A percentile compares a stretch with the other conserved stretches of the same genome.
Evolutionary conservation across 2,888 invertebrate species (phyloP).

Genomic region (Invenusta paracnida): DNA sequence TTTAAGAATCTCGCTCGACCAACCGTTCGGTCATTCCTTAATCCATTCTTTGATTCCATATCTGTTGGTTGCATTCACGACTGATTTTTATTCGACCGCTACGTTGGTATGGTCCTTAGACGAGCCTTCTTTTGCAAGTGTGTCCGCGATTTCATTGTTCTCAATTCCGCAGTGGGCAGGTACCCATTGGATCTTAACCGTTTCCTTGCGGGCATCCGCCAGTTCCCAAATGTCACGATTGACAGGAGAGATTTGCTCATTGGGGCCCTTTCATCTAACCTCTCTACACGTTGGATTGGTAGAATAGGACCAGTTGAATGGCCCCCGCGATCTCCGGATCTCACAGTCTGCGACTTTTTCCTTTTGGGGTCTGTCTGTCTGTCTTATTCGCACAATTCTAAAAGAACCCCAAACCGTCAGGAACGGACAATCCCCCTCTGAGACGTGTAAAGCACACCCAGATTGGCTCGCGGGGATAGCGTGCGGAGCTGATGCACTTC

Average conservation of each 20-base stretch:
- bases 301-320: background rate
- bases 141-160: background rate
- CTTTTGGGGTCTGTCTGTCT: background rate
- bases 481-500: no score
- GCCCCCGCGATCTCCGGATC: background rate
- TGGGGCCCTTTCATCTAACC: no score
- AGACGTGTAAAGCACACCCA: no score
- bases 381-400: no score
- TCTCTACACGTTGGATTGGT: background rate
- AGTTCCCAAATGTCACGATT: background rate
- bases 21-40: background rate
- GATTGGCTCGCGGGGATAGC: no score
- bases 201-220: no score
- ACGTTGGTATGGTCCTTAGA: background rate
- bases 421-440: no score
- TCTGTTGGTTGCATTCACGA: background rate
- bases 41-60: background rate
- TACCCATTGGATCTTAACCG: background rate
- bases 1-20: background rate
- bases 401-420: no score
- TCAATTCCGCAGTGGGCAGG: background rate
- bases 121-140: background rate
- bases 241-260: background rate
- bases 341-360: no score
- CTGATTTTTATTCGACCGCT: background rate